Percentiles rank a stretch among this genome's conserved stretches.
phyloP scores from a whole-genome alignment of 2,797 vertebrate species.

The Ctenopoma multispine region DNA sequence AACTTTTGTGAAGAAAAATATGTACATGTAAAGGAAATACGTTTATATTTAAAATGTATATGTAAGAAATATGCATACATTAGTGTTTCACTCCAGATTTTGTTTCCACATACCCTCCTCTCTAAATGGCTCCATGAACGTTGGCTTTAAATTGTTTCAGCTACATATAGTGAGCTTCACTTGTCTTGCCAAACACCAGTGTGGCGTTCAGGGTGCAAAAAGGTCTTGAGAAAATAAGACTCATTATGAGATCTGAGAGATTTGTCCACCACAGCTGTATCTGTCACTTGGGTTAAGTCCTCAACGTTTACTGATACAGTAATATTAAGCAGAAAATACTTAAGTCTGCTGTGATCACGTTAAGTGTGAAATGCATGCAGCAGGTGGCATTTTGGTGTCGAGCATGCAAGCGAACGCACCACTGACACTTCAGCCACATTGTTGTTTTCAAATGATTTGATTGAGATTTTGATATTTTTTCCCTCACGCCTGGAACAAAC shows the following conservation, averaged over 20 bases:
- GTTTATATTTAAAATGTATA: background rate
- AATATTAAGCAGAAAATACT: background rate
- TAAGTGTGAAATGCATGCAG: background rate
- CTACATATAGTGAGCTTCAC: constrained; percentile 36
- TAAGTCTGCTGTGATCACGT: background rate
- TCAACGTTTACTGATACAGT: background rate
- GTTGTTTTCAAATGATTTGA: no score
- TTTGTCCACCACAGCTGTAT: background rate
- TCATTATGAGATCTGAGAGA: background rate
- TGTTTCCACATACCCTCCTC: no score
- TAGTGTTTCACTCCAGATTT: background rate
- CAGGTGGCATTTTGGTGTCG: constrained; percentile 5
- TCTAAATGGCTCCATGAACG: background rate
- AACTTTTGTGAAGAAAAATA: background rate
- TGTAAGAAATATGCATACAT: no score
- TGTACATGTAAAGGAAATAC: background rate
- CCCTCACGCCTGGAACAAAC: constrained; percentile 1
- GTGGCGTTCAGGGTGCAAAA: constrained; percentile 19
- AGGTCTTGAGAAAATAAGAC: background rate
- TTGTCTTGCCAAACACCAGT: constrained; percentile 31
- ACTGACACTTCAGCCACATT: background rate
- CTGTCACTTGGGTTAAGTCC: background rate
- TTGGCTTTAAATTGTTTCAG: constrained; percentile 21
- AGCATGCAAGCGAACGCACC: background rate
- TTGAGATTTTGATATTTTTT: no score